These are phyloP conservation scores for Saccostrea echinata DNA, from an alignment of 1,140 invertebrate genomes.

Conservation along the genomic window DNA sequence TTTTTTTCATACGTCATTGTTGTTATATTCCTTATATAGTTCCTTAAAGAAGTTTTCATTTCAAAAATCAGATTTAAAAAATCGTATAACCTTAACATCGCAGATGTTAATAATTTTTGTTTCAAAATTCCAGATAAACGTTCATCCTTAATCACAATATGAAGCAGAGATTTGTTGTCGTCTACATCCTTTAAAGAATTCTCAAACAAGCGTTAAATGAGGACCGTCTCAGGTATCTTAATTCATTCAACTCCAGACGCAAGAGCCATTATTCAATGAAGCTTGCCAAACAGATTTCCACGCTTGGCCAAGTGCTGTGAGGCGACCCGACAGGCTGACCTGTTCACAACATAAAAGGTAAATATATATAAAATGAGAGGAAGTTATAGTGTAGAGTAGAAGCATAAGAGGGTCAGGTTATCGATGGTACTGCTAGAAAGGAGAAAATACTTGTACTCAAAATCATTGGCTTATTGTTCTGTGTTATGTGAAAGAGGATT, in stretches of 20 bases:
- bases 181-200: not conserved
- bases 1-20: too few relatives aligned
- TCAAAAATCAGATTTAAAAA: too few relatives aligned
- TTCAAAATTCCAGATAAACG: too few relatives aligned
- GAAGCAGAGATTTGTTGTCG: not conserved
- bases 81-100: too few relatives aligned
- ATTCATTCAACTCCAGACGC: conserved; percentile 27
- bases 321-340: not conserved
- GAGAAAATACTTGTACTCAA: too few relatives aligned
- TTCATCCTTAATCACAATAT: not conserved
- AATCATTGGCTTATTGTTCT: not conserved
- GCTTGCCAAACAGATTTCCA: not conserved
- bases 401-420: not conserved
- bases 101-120: too few relatives aligned
- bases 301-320: conserved; percentile 11
- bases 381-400: not conserved
- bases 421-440: too few relatives aligned
- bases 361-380: conserved; percentile 10
- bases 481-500: not conserved
- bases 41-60: too few relatives aligned
- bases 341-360: not conserved
- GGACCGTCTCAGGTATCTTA: not conserved
- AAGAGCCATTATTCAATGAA: conserved; percentile 12
- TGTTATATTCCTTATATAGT: too few relatives aligned
- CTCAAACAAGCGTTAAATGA: not conserved